Base-by-base conservation (phyloP, 2,797 vertebrate genomes). In the Spondyliosoma cantharus region DNA sequence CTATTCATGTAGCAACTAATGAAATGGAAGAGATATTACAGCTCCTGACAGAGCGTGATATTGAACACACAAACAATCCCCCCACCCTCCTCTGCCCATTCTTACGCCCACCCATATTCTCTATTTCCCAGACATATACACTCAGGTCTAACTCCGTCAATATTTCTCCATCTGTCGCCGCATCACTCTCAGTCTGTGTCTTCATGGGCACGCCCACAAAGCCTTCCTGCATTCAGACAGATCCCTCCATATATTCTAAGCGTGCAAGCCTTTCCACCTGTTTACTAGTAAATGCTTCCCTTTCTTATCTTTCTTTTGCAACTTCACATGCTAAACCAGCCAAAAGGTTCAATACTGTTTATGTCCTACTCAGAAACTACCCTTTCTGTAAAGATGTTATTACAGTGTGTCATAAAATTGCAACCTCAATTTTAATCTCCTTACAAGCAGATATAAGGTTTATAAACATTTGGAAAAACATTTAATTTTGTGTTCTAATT, bases 1-100 rank as follows among this genome's bases (percentile, higher is more conserved):
- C 84, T 88, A 85, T 89, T 92, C 86, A 86, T 89, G 84, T 90
- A 71, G 81, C 78, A 68, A 71, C 86, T 92, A 92, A 92, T 92
- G 86, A 92, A 91, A 91, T 86, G 86, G 91, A 92, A 89, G 92
- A 82, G 89, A 92, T 93, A 87, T 93, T 90, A 90, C 86, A 84
- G 82, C 80, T 88, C 84, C 77, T 90, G 90, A 92, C 84, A 84
- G 87, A 84, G 85, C 64, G 73, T 86, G 88, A 90, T 91, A 87
- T 88, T 88, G 86, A 90, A 83, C 84, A 76, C 86, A 89, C 84
- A 84, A 86, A 91, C 84, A 89, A 54, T 29, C 20, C 54, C 61
- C 54, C 43, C 25, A 42, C 50, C 56, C 8, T 20, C 37, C 52
- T 25, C 50, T 2, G 46, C 42, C 24, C 13, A 2, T 67, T 68